Base-by-base conservation (phyloP, 2,797 vertebrate genomes). In the Ispidina picta region DNA sequence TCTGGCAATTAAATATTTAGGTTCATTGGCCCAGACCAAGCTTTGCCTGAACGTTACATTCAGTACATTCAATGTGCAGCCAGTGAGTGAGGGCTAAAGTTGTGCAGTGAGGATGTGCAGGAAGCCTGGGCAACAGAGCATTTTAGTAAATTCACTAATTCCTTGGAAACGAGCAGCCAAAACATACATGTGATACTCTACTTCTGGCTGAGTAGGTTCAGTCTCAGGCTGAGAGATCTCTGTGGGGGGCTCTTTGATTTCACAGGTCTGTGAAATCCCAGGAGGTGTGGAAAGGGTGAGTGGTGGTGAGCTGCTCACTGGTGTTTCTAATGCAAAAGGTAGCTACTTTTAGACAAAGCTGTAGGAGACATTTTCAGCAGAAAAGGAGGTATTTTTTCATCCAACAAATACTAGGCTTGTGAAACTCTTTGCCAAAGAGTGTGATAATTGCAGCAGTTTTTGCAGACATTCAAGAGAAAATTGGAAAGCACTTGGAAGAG, bases 41-140 rank as follows among this genome's bases (percentile, higher is more conserved):
- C 6, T 80, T 72, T 74, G 19, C 0, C 0, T 48, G 54, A 29
- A 21, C 60, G 25, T 22, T 76, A 21, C 10, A 4, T 51, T 86
- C 3, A 0, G 28, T 3, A 9, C 1, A 0, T 59, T 85, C 46
- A 4, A 8, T 28, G 39, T 60, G 33, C 78, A 68, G 0, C 12
- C 16, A 35, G 35, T 20, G 31, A 59, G 10, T 2, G 7, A 55
- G 33, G 41, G n/a, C 21, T 64, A 25, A 84, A 63, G 35, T 54
- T 83, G 58, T 77, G 18, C 43, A 23, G 35, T 20, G 35, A 68
- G n/a, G n/a, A 89, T 87, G 58, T 65, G 37, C 23, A 62, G 63
- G 10, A 46, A 71, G 15, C 13, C 29, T 65, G 41, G n/a, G 43
- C 62, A 85, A 31, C 51, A 80, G 26, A 76, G 29, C 5, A 2